Evolutionary conservation across 64 coral and sea anemone species (phyloP), one percentile per base, ranked within the genome.

Genomic region (Actinia equina): DNA sequence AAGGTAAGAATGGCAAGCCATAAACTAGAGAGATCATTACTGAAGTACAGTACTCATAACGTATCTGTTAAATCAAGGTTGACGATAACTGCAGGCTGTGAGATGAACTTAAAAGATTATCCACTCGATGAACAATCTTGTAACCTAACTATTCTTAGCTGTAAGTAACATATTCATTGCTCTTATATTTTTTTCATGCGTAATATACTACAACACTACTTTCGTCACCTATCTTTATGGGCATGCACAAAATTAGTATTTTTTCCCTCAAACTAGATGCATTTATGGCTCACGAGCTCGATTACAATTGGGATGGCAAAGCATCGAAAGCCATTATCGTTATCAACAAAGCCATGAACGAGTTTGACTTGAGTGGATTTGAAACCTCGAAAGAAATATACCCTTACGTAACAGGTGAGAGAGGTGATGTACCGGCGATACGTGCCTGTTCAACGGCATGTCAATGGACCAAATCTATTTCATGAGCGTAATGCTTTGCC

Each of bases 71-170:
- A 19, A 79, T 52, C 4, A 16, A 95, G 93, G 58, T 88, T 95
- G 67, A 88, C 93, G 17, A 60, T 95, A 20, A 95, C 93, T 11
- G 93, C 93, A 71, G 88, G 86, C 7, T 95, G 93, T 79, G 80
- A 91, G 37, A 91, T 95, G 89, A 81, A 95, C 64, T 77, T 95
- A 18, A 85, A 82, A 62, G 87, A 84, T 30, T 95, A 95, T 70
- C 93, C 93, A 26, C 86, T 95, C 4, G 93, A 95, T 52, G 49
- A 86, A 70, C 93, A 95, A 37, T 77, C 74, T 59, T 95, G 93
- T 80, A 87, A 95, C 60, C 51, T 95, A 7, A 88, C 90, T 18
- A 59, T 95, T 26, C 86, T 95, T 15, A 95, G 93, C 71, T 95
- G 93, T 95, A 82, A 87, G 90, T 91, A 60, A 3, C 15, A 60